Evolutionary conservation across 1,140 invertebrate species (phyloP), one percentile per base, ranked within the genome.

Genomic region (Ptiloglossa arizonensis): DNA sequence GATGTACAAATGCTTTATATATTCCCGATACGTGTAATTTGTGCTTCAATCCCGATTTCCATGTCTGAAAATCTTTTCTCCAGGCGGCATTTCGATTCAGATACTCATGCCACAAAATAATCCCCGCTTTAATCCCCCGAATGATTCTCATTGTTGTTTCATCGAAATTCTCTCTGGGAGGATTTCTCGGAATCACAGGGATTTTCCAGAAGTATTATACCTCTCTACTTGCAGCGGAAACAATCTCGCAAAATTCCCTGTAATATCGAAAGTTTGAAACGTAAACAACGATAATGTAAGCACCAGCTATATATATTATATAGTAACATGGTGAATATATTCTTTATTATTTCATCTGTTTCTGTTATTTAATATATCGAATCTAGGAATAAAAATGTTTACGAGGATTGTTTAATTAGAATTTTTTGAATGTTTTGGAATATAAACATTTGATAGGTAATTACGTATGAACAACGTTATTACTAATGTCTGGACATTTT

Each of bases 131-230:
- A 86, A 86, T 85, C 70, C 84, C 41, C 11, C 57, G 76, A 62
- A 82, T 80, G 63, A 85, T 86, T 80, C 74, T 75, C 83, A 85
- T 85, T 85, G 79, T 85, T 85, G 73, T 81, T 84, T 81, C 82
- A 81, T 84, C 82, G 82, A 85, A 85, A 72, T 84, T 84, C 78
- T 81, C 79, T 73, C 17, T 64, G 62, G 44, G 11, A 63, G 76
- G 62, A 74, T 80, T 64, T 80, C 54, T 41, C 77, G 71, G 82
- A 71, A 84, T 80, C 59, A 68, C 67, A 54, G 72, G 63, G 78
- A 85, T 85, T 81, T 85, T 80, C 72, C 63, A 73, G 68, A 80
- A 81, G 81, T 84, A 85, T 78, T 84, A 73, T 78, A 56, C 80
- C 62, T 38, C 67, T 60, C 60, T 52, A 54, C 54, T 46, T 32